phyloP scores from a whole-genome alignment of 2,113 vertebrate genomes.

The Pitta sordida region DNA sequence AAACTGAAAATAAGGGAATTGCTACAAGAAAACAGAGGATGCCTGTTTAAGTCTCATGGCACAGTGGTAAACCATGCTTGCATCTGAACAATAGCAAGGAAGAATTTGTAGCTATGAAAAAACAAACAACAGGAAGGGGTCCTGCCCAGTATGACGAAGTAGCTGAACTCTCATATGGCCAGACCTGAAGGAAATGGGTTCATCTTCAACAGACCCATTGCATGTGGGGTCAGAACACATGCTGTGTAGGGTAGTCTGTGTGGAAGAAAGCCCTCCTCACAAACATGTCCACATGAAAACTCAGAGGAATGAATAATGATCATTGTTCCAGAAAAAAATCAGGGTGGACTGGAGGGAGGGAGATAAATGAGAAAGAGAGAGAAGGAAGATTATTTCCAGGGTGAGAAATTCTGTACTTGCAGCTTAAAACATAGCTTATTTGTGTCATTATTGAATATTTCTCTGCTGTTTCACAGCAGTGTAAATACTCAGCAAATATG shows the following conservation, averaged over 20 bases:
- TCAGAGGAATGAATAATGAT: neutral
- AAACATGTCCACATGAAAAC: neutral
- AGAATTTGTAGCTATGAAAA: neutral
- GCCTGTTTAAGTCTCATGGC: neutral
- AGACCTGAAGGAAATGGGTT: neutral
- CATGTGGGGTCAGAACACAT: neutral
- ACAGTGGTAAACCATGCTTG: neutral
- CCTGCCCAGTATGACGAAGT: accelerated
- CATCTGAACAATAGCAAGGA: neutral
- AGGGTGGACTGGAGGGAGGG: neutral
- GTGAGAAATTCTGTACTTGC: neutral
- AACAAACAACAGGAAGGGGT: neutral
- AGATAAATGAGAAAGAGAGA: neutral
- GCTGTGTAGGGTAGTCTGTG: neutral
- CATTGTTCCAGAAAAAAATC: neutral
- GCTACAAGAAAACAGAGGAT: neutral
- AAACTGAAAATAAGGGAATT: neutral
- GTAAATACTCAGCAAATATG: neutral
- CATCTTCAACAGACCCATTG: neutral
- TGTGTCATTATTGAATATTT: neutral
- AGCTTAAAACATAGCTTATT: neutral
- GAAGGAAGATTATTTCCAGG: neutral
- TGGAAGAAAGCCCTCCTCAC: neutral
- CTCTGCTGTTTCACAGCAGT: neutral
- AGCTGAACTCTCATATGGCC: neutral